Percentiles rank a stretch among this genome's conserved stretches.
These are phyloP conservation scores for Pelobates fuscus DNA, from an alignment of 2,113 vertebrate genomes.

Conservation along the genomic window DNA sequence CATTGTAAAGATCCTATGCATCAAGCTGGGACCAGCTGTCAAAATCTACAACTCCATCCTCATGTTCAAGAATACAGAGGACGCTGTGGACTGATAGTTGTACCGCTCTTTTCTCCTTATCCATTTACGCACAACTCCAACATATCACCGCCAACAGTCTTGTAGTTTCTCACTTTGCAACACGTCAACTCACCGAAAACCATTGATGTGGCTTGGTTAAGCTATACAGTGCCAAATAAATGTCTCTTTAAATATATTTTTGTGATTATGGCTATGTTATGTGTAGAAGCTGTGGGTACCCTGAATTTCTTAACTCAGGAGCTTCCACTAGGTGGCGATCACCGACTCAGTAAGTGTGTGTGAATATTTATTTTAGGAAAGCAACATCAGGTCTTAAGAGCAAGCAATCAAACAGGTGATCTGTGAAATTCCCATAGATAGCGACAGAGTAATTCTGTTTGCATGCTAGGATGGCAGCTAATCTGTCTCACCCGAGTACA, in stretches of 20 bases:
- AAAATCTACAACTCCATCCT: conserved; percentile 99
- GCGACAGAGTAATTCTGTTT: no score
- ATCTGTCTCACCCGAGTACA: no score
- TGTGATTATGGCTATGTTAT: neutral
- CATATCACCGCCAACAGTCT: neutral
- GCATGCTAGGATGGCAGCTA: no score
- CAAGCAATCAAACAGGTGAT: no score
- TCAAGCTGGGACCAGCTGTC: conserved; percentile 95
- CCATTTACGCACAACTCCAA: no score
- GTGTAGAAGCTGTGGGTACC: no score
- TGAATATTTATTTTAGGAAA: no score
- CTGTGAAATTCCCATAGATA: no score
- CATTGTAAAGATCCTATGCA: conserved; percentile 98
- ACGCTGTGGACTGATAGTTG: conserved; percentile 92
- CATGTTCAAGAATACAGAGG: conserved; percentile 97
- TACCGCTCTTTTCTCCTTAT: conserved; percentile 13
- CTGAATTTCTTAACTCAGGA: no score
- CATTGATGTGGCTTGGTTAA: neutral
- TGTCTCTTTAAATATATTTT: neutral
- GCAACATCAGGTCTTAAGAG: no score
- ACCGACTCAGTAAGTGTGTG: neutral
- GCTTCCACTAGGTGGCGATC: neutral
- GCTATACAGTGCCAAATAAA: conserved; percentile 6
- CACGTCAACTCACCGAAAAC: neutral
- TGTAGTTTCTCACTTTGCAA: neutral